These are phyloP conservation scores for Acyrthosiphon pisum DNA, from an alignment of 1,140 invertebrate genomes.

Conservation along the genomic window DNA sequence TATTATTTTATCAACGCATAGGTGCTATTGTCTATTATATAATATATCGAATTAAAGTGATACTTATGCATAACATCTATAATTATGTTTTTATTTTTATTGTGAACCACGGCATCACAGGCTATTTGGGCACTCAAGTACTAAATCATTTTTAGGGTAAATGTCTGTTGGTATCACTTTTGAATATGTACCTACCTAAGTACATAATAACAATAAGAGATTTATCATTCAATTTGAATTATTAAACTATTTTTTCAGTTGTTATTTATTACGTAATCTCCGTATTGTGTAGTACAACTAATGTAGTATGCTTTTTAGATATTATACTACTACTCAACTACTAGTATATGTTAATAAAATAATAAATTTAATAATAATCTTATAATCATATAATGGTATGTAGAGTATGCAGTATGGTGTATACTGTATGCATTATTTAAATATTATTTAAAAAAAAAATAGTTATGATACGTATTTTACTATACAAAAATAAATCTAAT, in stretches of 20 bases:
- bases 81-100: neutral
- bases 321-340: too few relatives aligned
- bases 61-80: neutral
- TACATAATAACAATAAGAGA: neutral
- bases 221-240: neutral
- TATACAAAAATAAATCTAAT: neutral
- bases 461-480: neutral
- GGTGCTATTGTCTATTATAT: neutral
- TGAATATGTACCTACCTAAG: neutral
- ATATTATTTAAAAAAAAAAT: neutral
- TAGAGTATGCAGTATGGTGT: neutral
- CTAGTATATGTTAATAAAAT: neutral
- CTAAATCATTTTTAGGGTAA: neutral
- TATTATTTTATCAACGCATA: neutral
- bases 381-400: neutral
- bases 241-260: neutral
- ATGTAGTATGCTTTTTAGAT: neutral
- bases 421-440: neutral
- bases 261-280: neutral
- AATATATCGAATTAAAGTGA: neutral
- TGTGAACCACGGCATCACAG: too few relatives aligned
- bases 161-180: neutral
- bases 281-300: neutral
- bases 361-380: conserved; percentile 12
- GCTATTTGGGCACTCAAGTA: neutral